Conservation (phyloP, 2,797 vertebrate genomes). For the Eulemur coronatus region DNA sequence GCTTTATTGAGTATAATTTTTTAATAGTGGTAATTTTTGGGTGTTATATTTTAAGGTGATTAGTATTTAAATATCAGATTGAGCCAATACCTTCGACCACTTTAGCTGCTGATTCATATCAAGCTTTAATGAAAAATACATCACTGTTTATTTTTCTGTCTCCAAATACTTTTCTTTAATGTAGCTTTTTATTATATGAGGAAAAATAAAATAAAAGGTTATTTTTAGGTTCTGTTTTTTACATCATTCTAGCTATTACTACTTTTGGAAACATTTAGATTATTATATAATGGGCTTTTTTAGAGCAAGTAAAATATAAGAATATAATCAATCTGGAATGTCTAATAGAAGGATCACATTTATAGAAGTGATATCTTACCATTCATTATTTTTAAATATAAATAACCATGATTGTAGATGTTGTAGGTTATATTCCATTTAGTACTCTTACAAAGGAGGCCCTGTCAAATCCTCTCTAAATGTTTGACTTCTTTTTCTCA, state of each 20-base stretch:
- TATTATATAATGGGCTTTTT: not conserved
- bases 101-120: not conserved
- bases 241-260: not conserved
- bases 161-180: not conserved
- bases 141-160: constrained; percentile 25
- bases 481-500: not conserved
- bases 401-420: not conserved
- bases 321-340: not conserved
- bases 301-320: not conserved
- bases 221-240: constrained; percentile 5
- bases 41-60: constrained; percentile 16
- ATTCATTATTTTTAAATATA: not conserved
- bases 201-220: constrained; percentile 21
- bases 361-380: not conserved
- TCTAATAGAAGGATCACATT: constrained; percentile 28
- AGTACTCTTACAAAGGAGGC: not conserved
- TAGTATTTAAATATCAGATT: constrained; percentile 32
- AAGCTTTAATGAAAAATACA: constrained; percentile 25
- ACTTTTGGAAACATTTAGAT: not conserved
- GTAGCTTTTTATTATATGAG: not conserved
- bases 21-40: not conserved
- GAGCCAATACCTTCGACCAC: not conserved
- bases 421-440: not conserved
- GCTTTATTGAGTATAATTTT: not conserved
- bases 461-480: not conserved